These are phyloP conservation scores for Penaeus japonicus DNA, from an alignment of 1,140 invertebrate species.

Conservation along the genomic window DNA sequence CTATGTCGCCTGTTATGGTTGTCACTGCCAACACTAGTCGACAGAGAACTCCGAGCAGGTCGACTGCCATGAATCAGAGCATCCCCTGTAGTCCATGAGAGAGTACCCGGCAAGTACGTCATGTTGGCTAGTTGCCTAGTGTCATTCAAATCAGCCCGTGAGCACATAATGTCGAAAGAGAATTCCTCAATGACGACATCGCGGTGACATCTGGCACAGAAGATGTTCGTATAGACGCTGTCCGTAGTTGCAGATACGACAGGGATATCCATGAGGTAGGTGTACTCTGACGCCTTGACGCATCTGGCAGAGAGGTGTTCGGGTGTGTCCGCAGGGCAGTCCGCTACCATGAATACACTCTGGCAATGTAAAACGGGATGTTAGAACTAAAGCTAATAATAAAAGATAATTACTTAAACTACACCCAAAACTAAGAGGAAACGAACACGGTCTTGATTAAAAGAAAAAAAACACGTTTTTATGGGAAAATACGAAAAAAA, in stretches of 20 bases:
- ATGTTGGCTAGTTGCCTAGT: not conserved
- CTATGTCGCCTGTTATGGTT: too few species aligned
- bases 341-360: not conserved
- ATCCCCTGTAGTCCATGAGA: too few species aligned
- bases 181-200: not conserved
- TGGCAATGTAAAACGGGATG: too few species aligned
- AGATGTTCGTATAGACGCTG: slow-evolving; percentile 44
- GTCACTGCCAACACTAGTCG: too few species aligned
- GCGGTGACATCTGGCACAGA: slow-evolving; percentile 47
- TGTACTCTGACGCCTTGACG: not conserved
- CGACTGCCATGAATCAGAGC: too few species aligned
- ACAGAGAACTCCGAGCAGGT: too few species aligned
- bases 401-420: too few species aligned
- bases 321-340: not conserved
- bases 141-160: not conserved
- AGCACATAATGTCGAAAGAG: not conserved
- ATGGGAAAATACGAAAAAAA: too few species aligned
- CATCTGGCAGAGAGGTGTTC: not conserved
- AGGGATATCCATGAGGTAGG: slow-evolving; percentile 47
- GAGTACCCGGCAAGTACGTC: not conserved
- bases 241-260: slow-evolving; percentile 20
- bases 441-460: too few species aligned
- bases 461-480: too few species aligned
- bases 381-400: too few species aligned
- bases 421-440: too few species aligned